phyloP scores from a whole-genome alignment of 2,888 invertebrate genomes.

The Lepidocyrtoides sp. region DNA sequence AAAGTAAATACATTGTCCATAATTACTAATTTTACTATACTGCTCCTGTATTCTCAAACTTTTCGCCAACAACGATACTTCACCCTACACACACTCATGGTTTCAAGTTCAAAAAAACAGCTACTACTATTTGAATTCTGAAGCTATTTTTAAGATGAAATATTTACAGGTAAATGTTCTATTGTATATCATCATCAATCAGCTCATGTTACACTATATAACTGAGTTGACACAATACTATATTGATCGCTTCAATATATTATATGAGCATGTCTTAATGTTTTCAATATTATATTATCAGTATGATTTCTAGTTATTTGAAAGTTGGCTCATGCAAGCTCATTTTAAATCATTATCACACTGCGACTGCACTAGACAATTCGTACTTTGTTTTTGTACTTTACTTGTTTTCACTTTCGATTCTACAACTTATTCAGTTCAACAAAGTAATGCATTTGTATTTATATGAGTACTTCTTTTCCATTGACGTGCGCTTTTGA shows the following conservation, averaged over 20 bases:
- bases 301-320: no score
- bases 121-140: slow-evolving; percentile 57
- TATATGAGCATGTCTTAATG: slow-evolving; percentile 23
- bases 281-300: no score
- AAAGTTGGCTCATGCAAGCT: no score
- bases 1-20: neutral
- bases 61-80: slow-evolving; percentile 14
- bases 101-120: slow-evolving; percentile 66
- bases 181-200: slow-evolving; percentile 38
- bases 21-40: neutral
- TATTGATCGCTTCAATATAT: slow-evolving; percentile 41
- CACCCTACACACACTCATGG: slow-evolving; percentile 40
- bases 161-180: slow-evolving; percentile 63
- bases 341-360: no score
- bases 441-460: no score
- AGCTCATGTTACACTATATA: neutral
- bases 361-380: slow-evolving; percentile 21
- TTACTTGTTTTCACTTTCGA: neutral
- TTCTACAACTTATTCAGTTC: no score
- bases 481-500: no score
- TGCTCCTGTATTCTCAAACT: neutral
- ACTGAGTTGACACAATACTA: slow-evolving; percentile 32
- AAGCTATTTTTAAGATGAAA: slow-evolving; percentile 64
- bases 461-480: no score
- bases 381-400: slow-evolving; percentile 29